phyloP scores from a whole-genome alignment of 2,113 vertebrate genomes.

The Hylia prasina region DNA sequence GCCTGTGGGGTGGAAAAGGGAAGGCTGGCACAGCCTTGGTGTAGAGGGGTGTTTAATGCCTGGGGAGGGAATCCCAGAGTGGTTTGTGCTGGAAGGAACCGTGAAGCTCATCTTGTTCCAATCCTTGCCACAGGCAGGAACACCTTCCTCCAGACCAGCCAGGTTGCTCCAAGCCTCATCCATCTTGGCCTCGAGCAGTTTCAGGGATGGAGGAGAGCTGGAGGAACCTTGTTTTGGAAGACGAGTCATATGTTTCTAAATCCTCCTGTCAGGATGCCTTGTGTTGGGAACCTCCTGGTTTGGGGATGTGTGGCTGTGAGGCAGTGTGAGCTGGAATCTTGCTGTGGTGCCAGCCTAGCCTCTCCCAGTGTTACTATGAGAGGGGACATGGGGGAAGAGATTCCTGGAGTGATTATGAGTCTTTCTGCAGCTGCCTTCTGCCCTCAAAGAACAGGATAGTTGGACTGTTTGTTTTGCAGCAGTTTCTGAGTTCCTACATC shows the following conservation, averaged over 20 bases:
- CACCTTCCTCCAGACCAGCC: neutral
- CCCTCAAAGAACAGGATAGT: neutral
- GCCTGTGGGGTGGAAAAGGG: neutral
- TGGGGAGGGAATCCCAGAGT: neutral
- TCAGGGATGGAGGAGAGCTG: neutral
- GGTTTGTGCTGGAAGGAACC: neutral
- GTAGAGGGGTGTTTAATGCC: fast-evolving
- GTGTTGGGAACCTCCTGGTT: neutral
- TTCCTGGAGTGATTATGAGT: neutral
- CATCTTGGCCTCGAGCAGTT: neutral
- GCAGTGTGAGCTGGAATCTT: neutral
- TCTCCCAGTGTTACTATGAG: fast-evolving
- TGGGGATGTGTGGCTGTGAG: neutral
- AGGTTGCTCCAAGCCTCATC: neutral
- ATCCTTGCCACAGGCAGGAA: neutral
- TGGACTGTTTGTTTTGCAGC: neutral
- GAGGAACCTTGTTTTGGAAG: neutral
- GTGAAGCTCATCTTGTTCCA: fast-evolving
- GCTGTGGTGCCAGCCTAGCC: neutral
- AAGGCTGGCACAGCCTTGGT: neutral
- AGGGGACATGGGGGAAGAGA: fast-evolving
- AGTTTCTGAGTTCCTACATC: neutral
- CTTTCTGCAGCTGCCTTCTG: neutral
- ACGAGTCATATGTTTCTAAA: fast-evolving
- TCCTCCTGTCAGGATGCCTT: fast-evolving